These are phyloP conservation scores for Chiridota heheva DNA, from an alignment of 35 echinoderm and acorn worm species.

Conservation along the genomic window DNA sequence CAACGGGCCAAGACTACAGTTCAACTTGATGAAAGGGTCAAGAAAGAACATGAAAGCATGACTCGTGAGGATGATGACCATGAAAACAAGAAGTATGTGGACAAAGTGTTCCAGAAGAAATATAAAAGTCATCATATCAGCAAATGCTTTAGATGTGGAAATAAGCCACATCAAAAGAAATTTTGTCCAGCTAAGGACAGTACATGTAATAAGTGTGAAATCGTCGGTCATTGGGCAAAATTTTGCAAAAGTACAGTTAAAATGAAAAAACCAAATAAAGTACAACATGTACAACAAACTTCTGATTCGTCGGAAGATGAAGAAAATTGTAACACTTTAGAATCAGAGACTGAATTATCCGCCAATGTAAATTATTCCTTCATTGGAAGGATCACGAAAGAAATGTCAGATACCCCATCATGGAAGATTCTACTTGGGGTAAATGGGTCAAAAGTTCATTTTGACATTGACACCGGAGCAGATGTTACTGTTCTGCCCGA, in stretches of 20 bases:
- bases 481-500: conserved; percentile 9
- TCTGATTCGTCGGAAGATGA: background rate
- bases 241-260: background rate
- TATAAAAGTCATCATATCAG: background rate
- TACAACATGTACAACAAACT: background rate
- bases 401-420: background rate
- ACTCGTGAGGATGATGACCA: background rate
- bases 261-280: background rate
- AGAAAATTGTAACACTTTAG: background rate
- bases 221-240: conserved; percentile 9
- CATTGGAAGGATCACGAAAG: background rate
- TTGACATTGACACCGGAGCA: conserved; percentile 20
- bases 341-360: background rate
- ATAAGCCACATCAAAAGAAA: background rate
- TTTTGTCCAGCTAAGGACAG: conserved; percentile 19
- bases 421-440: background rate
- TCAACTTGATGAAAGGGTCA: background rate
- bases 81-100: background rate
- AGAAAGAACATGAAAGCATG: conserved; percentile 3
- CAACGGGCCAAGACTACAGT: conserved; percentile 19
- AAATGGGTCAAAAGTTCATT: conserved; percentile 17
- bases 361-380: conserved; percentile 19
- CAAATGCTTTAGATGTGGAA: conserved; percentile 21
- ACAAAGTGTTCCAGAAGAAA: background rate
- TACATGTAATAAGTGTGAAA: conserved; percentile 6